phyloP scores from a whole-genome alignment of 1,140 invertebrate species.

The Parapsyche elsis region DNA sequence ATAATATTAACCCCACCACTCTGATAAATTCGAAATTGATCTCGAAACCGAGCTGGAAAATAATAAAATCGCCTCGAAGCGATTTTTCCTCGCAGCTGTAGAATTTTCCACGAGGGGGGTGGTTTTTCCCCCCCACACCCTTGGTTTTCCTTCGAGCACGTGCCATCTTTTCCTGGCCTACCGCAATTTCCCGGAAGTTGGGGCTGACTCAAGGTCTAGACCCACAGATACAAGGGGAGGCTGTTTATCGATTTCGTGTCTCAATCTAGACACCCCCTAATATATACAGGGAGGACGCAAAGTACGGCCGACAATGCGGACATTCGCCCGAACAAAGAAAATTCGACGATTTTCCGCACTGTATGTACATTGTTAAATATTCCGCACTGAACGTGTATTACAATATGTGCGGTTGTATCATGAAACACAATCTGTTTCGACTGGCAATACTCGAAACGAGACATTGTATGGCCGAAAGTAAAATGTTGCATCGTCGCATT shows the following conservation, averaged over 20 bases:
- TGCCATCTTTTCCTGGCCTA: slow-evolving; percentile 33
- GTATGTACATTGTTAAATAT: no score
- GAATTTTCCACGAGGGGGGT: neutral
- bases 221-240: neutral
- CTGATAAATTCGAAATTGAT: no score
- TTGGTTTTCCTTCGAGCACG: slow-evolving; percentile 26
- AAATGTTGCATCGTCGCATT: no score
- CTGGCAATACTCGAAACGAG: no score
- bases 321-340: neutral
- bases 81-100: no score
- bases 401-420: neutral
- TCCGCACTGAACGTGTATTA: neutral
- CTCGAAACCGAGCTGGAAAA: no score
- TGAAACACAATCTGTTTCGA: neutral
- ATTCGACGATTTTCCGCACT: neutral
- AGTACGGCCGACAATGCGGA: neutral
- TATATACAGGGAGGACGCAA: neutral
- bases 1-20: no score
- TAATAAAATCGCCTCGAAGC: no score
- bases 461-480: no score
- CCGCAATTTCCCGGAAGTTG: slow-evolving; percentile 45
- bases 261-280: neutral
- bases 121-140: neutral
- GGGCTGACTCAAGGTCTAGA: neutral
- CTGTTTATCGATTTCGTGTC: slow-evolving; percentile 34